Base-by-base conservation (phyloP, 1,140 invertebrate species). In the Conopomorpha cramerella region DNA sequence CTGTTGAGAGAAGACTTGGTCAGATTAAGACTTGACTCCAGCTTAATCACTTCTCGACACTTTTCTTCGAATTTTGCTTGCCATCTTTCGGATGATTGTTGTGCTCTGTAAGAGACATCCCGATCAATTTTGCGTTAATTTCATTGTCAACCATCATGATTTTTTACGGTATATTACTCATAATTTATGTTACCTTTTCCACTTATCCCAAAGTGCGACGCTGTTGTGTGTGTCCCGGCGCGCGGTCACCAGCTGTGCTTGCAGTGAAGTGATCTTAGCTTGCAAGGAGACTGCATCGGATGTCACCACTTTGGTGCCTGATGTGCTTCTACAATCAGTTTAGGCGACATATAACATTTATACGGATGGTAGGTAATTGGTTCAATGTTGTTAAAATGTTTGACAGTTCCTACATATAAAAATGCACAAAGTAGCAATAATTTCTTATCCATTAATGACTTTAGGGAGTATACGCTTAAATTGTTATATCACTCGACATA, bases 141-240 rank as follows among this genome's bases (percentile, higher is more conserved):
- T n/a, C n/a, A n/a, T n/a, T n/a, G n/a, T n/a, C n/a, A n/a, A n/a
- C n/a, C n/a, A n/a, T n/a, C n/a, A n/a, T n/a, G n/a, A n/a, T n/a
- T n/a, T n/a, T n/a, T n/a, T n/a, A n/a, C n/a, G n/a, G n/a, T n/a
- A n/a, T n/a, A n/a, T n/a, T n/a, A n/a, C n/a, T n/a, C n/a, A n/a
- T n/a, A 27, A 12, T 1, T 30, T 8, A 13, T 18, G 17, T 11
- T 46, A 77, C 76, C 66, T 66, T 37, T 78, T 79, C 63, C 72
- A 76, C 30, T 77, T 79, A 34, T 77, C 73, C 77, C 77, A 79
- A 8, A 79, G 41, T 0, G 66, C 68, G 2, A 77, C 55, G 12
- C 48, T 55, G 2, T 63, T 60, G n/a, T 63, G 43, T 2, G 55
- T 47, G 15, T 74, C 70, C 11, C 61, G 45, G 2, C 64, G 44